Percentiles rank a stretch among this genome's conserved stretches.
These are phyloP conservation scores for Cancer borealis DNA, from an alignment of 2,888 invertebrate species.

Conservation along the genomic window DNA sequence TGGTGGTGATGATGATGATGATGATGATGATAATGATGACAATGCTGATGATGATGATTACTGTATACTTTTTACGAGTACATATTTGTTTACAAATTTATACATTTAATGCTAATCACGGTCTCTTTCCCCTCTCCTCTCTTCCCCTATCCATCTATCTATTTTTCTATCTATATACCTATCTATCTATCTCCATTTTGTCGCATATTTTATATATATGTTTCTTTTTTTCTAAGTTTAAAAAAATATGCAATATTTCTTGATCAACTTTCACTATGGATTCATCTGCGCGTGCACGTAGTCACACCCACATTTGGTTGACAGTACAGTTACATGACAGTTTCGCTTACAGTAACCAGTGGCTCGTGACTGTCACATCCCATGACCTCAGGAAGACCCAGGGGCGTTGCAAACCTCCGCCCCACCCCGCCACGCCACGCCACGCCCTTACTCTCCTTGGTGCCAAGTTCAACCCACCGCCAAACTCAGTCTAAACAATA, in stretches of 20 bases:
- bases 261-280: not conserved
- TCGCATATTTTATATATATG: not conserved
- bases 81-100: no score
- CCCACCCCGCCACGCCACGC: not conserved
- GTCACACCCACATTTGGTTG: not conserved
- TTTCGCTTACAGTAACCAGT: not conserved
- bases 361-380: not conserved
- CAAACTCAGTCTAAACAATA: not conserved
- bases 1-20: no score
- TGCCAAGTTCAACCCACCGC: not conserved
- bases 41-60: no score
- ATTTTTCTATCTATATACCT: no score
- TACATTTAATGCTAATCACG: not conserved
- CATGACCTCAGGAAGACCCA: slow-evolving; percentile 8
- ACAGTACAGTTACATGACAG: not conserved
- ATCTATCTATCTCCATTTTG: not conserved
- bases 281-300: not conserved
- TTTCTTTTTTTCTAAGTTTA: not conserved
- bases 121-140: not conserved
- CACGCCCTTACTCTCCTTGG: not conserved
- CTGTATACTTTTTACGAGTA: no score
- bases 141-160: no score
- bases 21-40: no score
- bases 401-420: no score
- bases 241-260: not conserved